A percentile compares a stretch with the other conserved stretches of the same genome.
These are phyloP conservation scores for Drosophila eohydei DNA, from an alignment of 2,888 invertebrate genomes.

Conservation along the genomic window DNA sequence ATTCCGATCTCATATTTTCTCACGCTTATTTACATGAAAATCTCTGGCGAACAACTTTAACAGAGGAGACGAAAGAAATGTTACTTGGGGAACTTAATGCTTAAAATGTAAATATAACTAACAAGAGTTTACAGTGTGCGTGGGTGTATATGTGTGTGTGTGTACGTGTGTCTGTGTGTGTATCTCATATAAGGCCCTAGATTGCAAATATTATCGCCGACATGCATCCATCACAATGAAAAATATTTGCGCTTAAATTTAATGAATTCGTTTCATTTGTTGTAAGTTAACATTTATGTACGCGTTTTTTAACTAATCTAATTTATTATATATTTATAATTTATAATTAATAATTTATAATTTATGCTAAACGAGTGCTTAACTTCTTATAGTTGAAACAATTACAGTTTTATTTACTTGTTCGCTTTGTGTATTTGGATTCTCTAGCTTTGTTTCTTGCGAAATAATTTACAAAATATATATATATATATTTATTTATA, in stretches of 20 bases:
- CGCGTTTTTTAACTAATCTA: slow-evolving; percentile 70
- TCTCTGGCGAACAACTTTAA: slow-evolving; percentile 68
- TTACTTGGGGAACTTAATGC: slow-evolving; percentile 31
- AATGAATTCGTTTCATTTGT: slow-evolving; percentile 46
- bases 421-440: slow-evolving; percentile 57
- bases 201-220: slow-evolving; percentile 75
- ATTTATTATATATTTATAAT: slow-evolving; percentile 67
- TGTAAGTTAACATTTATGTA: slow-evolving; percentile 70
- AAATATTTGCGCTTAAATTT: slow-evolving; percentile 77
- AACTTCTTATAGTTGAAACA: slow-evolving; percentile 63
- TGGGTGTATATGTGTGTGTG: slow-evolving; percentile 13
- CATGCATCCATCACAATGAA: slow-evolving; percentile 70
- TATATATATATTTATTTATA: slow-evolving; percentile 48
- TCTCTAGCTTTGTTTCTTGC: slow-evolving; percentile 73
- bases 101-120: slow-evolving; percentile 71
- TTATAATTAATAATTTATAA: slow-evolving; percentile 66
- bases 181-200: slow-evolving; percentile 80
- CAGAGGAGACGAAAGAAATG: slow-evolving; percentile 42
- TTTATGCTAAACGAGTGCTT: slow-evolving; percentile 73
- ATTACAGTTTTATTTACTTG: slow-evolving; percentile 53
- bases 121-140: slow-evolving; percentile 58
- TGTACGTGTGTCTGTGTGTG: slow-evolving; percentile 40
- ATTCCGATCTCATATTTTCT: slow-evolving; percentile 29
- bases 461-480: slow-evolving; percentile 76
- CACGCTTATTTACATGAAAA: slow-evolving; percentile 66